Conservation (phyloP, 2,888 invertebrate genomes). For the Dugesia japonica region DNA sequence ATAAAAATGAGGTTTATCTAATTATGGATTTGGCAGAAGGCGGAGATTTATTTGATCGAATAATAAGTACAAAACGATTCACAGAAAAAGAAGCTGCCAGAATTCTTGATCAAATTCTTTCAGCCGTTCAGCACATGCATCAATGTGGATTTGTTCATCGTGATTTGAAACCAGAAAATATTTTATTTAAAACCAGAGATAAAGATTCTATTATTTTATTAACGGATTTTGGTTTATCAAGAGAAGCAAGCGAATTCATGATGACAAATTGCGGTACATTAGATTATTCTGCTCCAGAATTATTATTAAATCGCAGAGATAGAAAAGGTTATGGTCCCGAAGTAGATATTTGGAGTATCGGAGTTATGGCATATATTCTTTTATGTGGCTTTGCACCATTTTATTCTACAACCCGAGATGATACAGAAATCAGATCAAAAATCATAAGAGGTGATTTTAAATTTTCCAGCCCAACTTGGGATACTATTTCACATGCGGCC, state of each 20-base stretch:
- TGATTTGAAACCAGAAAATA: slow-evolving; percentile 32
- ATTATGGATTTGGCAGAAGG: slow-evolving; percentile 28
- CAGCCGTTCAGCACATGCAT: slow-evolving; percentile 29
- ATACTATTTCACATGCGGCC: slow-evolving; percentile 11
- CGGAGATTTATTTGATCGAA: slow-evolving; percentile 31
- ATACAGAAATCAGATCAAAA: slow-evolving; percentile 29
- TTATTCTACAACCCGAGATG: slow-evolving; percentile 28
- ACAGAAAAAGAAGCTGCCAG: slow-evolving; percentile 11
- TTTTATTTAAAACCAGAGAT: slow-evolving; percentile 26
- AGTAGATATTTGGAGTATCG: slow-evolving; percentile 32
- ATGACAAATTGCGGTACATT: slow-evolving; percentile 31
- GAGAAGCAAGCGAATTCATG: slow-evolving; percentile 10
- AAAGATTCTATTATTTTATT: slow-evolving; percentile 25
- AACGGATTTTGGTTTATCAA: slow-evolving; percentile 29
- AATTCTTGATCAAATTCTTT: slow-evolving; percentile 25
- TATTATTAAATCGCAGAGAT: slow-evolving; percentile 21
- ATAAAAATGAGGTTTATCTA: slow-evolving; percentile 24
- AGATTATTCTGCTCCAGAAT: slow-evolving; percentile 32
- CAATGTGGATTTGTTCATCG: slow-evolving; percentile 28
- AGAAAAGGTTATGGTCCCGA: slow-evolving; percentile 26
- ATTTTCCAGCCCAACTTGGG: slow-evolving; percentile 27
- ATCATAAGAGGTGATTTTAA: slow-evolving; percentile 28
- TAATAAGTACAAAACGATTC: slow-evolving; percentile 4
- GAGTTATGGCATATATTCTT: slow-evolving; percentile 31
- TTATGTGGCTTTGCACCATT: slow-evolving; percentile 31